These are phyloP conservation scores for Catalaphyllia jardinei DNA, from an alignment of 64 coral and sea anemone genomes.

Conservation along the genomic window DNA sequence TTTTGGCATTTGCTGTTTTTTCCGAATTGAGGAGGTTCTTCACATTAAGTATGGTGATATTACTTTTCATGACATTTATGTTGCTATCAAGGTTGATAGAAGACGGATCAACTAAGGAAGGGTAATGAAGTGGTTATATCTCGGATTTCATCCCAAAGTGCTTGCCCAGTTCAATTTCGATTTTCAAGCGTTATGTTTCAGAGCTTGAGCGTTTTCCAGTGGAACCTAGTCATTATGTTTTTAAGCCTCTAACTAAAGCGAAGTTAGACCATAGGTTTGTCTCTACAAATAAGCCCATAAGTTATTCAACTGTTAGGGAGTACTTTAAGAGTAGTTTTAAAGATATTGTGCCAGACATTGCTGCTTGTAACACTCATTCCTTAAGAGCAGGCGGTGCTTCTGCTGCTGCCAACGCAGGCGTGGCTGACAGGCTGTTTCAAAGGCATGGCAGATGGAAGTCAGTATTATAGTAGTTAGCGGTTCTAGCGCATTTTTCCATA, in stretches of 20 bases:
- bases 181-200: too few species aligned
- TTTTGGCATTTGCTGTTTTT: slow-evolving; percentile 17
- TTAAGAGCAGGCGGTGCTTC: slow-evolving; percentile 27
- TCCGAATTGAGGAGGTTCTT: background rate
- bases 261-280: background rate
- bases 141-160: too few species aligned
- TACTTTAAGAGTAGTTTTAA: slow-evolving; percentile 34
- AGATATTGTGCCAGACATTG: background rate
- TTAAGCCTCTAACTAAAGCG: background rate
- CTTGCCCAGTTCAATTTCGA: too few species aligned
- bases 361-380: slow-evolving; percentile 17
- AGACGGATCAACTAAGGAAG: slow-evolving; percentile 3
- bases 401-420: background rate
- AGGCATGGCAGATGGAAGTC: slow-evolving; percentile 51
- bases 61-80: background rate
- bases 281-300: background rate
- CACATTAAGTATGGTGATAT: too few species aligned
- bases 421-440: background rate
- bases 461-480: too few species aligned
- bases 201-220: background rate
- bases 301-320: slow-evolving; percentile 33
- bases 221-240: too few species aligned
- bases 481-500: too few species aligned
- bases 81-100: background rate
- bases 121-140: too few species aligned